These are phyloP conservation scores for Corythoichthys haematopterus DNA, from an alignment of 2,113 vertebrate genomes.

Conservation along the genomic window DNA sequence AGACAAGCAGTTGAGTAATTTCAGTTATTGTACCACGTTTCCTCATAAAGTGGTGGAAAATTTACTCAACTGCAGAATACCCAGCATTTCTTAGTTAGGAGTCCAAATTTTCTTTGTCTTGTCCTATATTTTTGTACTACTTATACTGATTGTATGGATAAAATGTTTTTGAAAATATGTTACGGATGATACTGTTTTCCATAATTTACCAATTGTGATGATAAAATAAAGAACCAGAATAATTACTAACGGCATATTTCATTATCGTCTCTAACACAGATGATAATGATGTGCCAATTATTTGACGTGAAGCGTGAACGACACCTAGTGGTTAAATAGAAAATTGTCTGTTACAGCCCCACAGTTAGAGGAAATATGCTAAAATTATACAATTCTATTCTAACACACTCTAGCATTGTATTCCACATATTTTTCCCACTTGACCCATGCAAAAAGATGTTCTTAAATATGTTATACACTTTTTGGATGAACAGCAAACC, in stretches of 20 bases:
- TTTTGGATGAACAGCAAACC: background rate
- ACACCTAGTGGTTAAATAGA: background rate
- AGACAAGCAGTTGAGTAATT: background rate
- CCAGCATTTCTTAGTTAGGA: no score
- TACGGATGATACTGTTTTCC: no score
- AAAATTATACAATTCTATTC: background rate
- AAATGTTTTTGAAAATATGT: no score
- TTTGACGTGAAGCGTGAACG: background rate
- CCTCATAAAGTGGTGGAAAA: no score
- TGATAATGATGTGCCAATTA: background rate
- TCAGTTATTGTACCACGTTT: background rate
- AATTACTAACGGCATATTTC: no score
- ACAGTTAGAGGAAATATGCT: background rate
- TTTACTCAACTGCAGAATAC: no score
- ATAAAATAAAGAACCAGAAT: no score
- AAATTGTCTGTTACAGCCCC: background rate
- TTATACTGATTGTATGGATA: background rate
- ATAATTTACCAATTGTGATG: no score
- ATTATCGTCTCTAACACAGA: background rate
- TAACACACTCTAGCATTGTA: background rate
- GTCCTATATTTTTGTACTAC: background rate
- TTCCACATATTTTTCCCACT: background rate
- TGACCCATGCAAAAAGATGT: background rate
- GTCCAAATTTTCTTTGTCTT: no score
- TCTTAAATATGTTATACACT: background rate